Conservation (phyloP, 2,113 vertebrate species). For the Calypte anna region DNA sequence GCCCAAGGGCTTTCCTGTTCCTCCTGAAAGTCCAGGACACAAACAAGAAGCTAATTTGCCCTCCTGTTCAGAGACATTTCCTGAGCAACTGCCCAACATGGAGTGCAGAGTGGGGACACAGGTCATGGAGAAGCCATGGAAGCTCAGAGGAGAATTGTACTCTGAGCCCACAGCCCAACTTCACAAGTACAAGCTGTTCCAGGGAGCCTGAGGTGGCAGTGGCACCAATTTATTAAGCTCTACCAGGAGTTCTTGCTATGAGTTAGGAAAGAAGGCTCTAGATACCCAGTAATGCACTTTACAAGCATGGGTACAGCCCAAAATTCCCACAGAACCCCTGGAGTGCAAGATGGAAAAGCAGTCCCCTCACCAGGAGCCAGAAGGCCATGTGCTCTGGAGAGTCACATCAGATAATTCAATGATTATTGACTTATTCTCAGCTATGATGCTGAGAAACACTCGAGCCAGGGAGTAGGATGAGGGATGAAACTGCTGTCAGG, state of each 20-base stretch:
- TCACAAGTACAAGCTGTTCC: not conserved
- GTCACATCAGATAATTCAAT: no score
- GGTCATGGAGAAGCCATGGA: not conserved
- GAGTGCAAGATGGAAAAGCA: not conserved
- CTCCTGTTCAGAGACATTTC: not conserved
- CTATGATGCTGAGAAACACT: not conserved
- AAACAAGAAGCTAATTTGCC: not conserved
- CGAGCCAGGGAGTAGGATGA: not conserved
- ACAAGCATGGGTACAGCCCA: not conserved
- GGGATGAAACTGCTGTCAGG: not conserved
- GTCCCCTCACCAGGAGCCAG: not conserved
- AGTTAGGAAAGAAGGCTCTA: not conserved
- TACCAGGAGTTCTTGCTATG: not conserved
- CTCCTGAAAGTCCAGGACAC: not conserved
- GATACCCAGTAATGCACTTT: not conserved
- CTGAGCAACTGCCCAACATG: not conserved
- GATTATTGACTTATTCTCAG: not conserved
- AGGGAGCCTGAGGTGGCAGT: not conserved
- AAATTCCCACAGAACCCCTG: not conserved
- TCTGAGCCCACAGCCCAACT: not conserved
- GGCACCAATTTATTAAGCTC: not conserved
- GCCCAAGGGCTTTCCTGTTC: not conserved
- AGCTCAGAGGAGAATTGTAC: not conserved
- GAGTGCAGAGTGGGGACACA: not conserved
- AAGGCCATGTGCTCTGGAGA: not conserved